Percentiles rank a stretch among this genome's conserved stretches.
Evolutionary conservation across 2,888 invertebrate species (phyloP).

Genomic region (Candidula unifasciata): DNA sequence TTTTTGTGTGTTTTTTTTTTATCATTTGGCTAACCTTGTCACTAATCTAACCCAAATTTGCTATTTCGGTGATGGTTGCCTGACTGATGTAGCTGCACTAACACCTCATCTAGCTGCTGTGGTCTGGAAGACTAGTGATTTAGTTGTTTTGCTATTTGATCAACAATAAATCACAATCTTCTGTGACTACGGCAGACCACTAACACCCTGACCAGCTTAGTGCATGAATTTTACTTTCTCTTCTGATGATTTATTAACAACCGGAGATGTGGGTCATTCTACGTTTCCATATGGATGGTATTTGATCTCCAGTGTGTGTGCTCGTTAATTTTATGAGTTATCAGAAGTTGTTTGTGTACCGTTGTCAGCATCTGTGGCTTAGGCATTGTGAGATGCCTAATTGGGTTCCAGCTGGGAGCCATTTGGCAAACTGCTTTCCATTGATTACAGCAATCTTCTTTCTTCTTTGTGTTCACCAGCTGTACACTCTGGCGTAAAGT

Average conservation of each 20-base stretch:
- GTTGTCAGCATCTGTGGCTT: too few species aligned
- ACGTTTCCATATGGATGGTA: too few species aligned
- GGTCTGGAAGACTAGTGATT: slow-evolving; percentile 99
- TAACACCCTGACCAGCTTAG: slow-evolving; percentile 45
- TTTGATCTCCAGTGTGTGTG: too few species aligned
- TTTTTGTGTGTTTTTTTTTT: not conserved
- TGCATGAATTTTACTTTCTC: slow-evolving; percentile 36
- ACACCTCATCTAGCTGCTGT: slow-evolving; percentile 59
- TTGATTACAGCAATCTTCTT: too few species aligned
- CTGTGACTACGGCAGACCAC: slow-evolving; percentile 78
- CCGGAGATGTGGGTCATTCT: not conserved
- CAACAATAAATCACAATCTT: slow-evolving; percentile 99
- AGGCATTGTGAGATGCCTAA: too few species aligned
- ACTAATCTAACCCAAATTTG: not conserved
- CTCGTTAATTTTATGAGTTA: too few species aligned
- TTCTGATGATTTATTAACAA: not conserved
- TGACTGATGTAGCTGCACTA: slow-evolving; percentile 48
- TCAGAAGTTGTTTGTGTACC: too few species aligned
- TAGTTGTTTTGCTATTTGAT: slow-evolving; percentile 92
- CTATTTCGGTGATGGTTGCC: slow-evolving; percentile 30
- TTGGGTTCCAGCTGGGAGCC: too few species aligned
- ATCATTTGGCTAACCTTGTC: not conserved
- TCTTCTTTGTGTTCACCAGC: too few species aligned
- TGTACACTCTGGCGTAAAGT: too few species aligned
- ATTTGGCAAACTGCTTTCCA: too few species aligned